Base-by-base conservation (phyloP, 2,888 invertebrate genomes). In the Venustoraphidia nigricollis region DNA sequence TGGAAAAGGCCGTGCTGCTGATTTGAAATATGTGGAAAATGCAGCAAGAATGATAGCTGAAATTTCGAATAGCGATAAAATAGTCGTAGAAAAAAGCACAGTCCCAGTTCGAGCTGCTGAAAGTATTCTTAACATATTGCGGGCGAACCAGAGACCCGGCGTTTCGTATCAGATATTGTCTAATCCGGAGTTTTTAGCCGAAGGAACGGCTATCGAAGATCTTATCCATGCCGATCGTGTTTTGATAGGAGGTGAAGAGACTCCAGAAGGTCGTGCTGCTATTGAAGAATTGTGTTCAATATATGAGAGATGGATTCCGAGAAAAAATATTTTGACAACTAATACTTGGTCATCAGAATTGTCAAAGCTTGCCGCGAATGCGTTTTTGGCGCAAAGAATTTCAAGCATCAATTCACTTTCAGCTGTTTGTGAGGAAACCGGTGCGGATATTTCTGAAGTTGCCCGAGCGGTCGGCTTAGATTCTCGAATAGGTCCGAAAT, bases 271-370 rank as follows among this genome's bases (percentile, higher is more conserved):
- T 0, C 79, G 80, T 57, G 78, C 76, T 48, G 98, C 98, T 0
- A 81, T 97, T 36, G 81, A 85, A 57, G 79, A 84, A 55, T 71
- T 96, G 0, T 87, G 88, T 54, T 81, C 84, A 74, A 83, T 99
- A 38, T 99, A 99, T 59, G 81, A 88, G 60, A 86, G 91, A 62
- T 98, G 98, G 98, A 91, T 99, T 57, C 89, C 94, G 0, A 76
- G 83, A 10, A 81, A 88, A 60, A 86, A 87, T 58, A 95, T 99
- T 57, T 73, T 99, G 40, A 96, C 93, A 1, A 98, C 94, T 10
- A 98, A 97, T 60, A 98, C 97, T 0, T 98, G 98, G 98, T 96
- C 96, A 47, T 96, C 97, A 0, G 98, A 98, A 65, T 70, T 98
- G 38, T 96, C 97, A 0, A 98, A 98, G 72, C 67, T 98, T 86